These are phyloP conservation scores for Rallus crepitans DNA, from an alignment of 2,797 vertebrate species.

Conservation along the genomic window DNA sequence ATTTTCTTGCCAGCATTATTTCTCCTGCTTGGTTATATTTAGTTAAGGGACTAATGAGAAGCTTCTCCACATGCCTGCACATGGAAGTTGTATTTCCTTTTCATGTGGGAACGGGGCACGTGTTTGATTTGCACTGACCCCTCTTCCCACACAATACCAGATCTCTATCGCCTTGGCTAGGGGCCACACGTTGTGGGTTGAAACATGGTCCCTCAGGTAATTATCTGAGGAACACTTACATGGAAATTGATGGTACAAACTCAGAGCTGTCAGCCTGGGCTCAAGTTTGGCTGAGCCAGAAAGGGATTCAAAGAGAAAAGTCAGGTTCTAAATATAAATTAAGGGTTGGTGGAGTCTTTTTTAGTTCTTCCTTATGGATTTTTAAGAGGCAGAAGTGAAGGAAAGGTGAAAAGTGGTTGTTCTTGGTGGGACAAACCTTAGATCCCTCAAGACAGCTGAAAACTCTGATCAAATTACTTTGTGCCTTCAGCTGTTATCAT, in stretches of 20 bases:
- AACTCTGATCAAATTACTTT: slow-evolving; percentile 51
- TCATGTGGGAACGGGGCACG: slow-evolving; percentile 9
- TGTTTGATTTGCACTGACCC: slow-evolving; percentile 60
- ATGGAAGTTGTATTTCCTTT: slow-evolving; percentile 51
- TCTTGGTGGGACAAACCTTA: slow-evolving; percentile 24
- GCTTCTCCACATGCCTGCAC: slow-evolving; percentile 58
- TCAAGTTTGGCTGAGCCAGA: slow-evolving; percentile 39
- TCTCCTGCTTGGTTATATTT: slow-evolving; percentile 22
- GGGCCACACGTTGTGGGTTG: slow-evolving; percentile 39
- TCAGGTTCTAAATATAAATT: slow-evolving; percentile 69
- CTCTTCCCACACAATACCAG: slow-evolving; percentile 57
- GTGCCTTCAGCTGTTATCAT: slow-evolving; percentile 56
- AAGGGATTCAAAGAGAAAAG: slow-evolving; percentile 59
- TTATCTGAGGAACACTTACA: slow-evolving; percentile 61
- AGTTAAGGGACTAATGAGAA: not conserved
- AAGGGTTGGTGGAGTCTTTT: not conserved
- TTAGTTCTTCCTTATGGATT: not conserved
- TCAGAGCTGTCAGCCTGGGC: slow-evolving; percentile 66
- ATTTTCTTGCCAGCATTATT: slow-evolving; percentile 25
- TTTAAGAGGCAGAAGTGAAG: slow-evolving; percentile 47
- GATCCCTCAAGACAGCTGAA: slow-evolving; percentile 51
- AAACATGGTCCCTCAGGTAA: slow-evolving; percentile 67
- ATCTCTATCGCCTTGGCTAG: slow-evolving; percentile 57
- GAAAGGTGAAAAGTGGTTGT: slow-evolving; percentile 42
- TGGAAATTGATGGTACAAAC: slow-evolving; percentile 62